Conservation (phyloP, 2,113 vertebrate genomes). For the Dissostichus mawsoni region DNA sequence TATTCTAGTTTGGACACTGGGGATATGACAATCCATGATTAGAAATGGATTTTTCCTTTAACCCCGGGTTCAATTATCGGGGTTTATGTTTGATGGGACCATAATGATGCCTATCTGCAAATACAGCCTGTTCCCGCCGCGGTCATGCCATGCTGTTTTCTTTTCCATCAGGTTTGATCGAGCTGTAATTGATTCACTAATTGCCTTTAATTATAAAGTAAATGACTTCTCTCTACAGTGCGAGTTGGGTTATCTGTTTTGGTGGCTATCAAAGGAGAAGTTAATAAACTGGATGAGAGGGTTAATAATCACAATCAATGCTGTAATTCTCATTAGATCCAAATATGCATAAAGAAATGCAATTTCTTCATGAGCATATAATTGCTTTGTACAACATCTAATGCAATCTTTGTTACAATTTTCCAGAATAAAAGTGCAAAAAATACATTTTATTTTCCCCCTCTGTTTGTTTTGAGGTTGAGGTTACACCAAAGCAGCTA, state of each 20-base stretch:
- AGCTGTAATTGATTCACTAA: conserved; percentile 82
- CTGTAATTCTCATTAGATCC: conserved; percentile 68
- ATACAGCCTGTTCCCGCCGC: conserved; percentile 47
- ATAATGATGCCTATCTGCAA: conserved; percentile 71
- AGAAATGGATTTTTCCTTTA: conserved; percentile 80
- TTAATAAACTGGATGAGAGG: conserved; percentile 71
- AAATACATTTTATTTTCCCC: background rate
- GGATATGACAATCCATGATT: conserved; percentile 77
- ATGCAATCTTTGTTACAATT: conserved; percentile 55
- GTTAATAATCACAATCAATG: conserved; percentile 73
- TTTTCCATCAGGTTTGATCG: conserved; percentile 76
- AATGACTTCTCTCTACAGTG: conserved; percentile 61
- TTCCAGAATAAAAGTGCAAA: conserved; percentile 27
- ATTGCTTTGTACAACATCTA: conserved; percentile 54
- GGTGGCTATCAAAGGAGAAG: conserved; percentile 68
- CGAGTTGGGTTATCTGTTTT: conserved; percentile 68
- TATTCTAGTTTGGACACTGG: conserved; percentile 45
- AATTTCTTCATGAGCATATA: conserved; percentile 57
- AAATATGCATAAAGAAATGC: conserved; percentile 60
- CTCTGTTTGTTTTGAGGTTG: conserved; percentile 21
- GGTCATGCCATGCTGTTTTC: conserved; percentile 65
- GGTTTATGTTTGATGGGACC: conserved; percentile 66
- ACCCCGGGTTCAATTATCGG: conserved; percentile 76
- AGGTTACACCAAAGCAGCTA: conserved; percentile 40
- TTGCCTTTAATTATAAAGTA: conserved; percentile 81